Evolutionary conservation across 2,888 invertebrate species (phyloP).

Genomic region (Pollenia griseotomentosa): DNA sequence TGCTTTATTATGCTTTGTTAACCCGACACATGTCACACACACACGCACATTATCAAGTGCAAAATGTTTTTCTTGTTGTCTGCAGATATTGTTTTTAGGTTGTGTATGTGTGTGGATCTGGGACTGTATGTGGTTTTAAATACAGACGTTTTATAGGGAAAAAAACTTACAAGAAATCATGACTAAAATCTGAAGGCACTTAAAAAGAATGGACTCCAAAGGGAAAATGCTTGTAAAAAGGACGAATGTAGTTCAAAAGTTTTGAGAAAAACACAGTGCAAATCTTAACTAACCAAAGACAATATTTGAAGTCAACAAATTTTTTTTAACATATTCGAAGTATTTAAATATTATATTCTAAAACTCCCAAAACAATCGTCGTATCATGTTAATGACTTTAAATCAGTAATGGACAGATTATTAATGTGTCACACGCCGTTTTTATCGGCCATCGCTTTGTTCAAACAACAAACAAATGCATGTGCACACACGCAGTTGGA

Average conservation of each 20-base stretch:
- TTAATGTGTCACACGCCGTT: too few species aligned
- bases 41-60: conserved; percentile 15
- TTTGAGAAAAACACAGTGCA: too few species aligned
- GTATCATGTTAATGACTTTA: too few species aligned
- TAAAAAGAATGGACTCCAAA: conserved; percentile 31
- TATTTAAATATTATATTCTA: too few species aligned
- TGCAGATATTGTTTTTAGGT: conserved; percentile 9
- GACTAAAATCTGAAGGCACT: conserved; percentile 19
- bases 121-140: conserved; percentile 37
- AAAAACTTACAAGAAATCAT: conserved; percentile 49
- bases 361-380: too few species aligned
- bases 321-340: too few species aligned
- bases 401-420: too few species aligned
- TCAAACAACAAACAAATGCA: too few species aligned
- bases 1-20: conserved; percentile 24
- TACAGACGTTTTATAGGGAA: conserved; percentile 27
- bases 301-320: background rate
- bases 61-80: background rate
- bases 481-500: too few species aligned
- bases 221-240: background rate
- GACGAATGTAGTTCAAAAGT: too few species aligned
- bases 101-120: background rate
- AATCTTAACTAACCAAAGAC: background rate
- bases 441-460: too few species aligned
- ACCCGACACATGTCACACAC: conserved; percentile 59